Percentiles rank a stretch among this genome's conserved stretches.
These are phyloP conservation scores for Misgurnus anguillicaudatus DNA, from an alignment of 2,113 vertebrate genomes.

Conservation along the genomic window DNA sequence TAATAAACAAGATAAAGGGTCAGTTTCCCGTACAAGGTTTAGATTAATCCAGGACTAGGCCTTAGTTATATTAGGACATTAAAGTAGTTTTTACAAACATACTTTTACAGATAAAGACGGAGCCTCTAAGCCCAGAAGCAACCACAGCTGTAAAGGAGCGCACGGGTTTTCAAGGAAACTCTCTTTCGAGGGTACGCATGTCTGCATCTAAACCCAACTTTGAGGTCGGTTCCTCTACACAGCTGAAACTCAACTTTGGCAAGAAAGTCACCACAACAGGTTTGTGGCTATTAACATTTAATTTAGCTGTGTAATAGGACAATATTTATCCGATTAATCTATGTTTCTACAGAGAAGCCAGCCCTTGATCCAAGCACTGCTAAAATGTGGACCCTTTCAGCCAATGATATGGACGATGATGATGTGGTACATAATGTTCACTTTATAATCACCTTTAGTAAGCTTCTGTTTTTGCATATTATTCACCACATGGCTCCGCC, in stretches of 20 bases:
- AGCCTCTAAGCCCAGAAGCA: slow-evolving; percentile 69
- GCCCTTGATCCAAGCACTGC: slow-evolving; percentile 81
- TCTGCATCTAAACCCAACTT: slow-evolving; percentile 88
- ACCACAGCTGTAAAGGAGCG: slow-evolving; percentile 55
- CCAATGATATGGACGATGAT: slow-evolving; percentile 88
- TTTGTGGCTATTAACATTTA: slow-evolving; percentile 18
- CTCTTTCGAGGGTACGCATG: slow-evolving; percentile 72
- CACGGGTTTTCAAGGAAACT: slow-evolving; percentile 73
- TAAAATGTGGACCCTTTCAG: slow-evolving; percentile 90
- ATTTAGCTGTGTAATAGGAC: neutral
- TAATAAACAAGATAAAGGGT: neutral
- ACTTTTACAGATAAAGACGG: slow-evolving; percentile 76
- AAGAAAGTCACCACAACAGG: slow-evolving; percentile 74
- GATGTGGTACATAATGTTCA: slow-evolving; percentile 78
- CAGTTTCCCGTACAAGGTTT: too few relatives aligned
- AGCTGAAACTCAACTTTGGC: slow-evolving; percentile 81
- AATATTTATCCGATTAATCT: neutral
- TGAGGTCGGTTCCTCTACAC: slow-evolving; percentile 90
- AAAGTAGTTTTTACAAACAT: too few relatives aligned
- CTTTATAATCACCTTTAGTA: neutral
- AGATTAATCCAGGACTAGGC: too few relatives aligned
- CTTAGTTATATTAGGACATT: too few relatives aligned
- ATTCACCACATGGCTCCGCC: neutral
- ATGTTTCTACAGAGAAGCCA: slow-evolving; percentile 76
- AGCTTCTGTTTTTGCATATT: neutral